Conservation (phyloP, 2,113 vertebrate species). For the Boleophthalmus pectinirostris region DNA sequence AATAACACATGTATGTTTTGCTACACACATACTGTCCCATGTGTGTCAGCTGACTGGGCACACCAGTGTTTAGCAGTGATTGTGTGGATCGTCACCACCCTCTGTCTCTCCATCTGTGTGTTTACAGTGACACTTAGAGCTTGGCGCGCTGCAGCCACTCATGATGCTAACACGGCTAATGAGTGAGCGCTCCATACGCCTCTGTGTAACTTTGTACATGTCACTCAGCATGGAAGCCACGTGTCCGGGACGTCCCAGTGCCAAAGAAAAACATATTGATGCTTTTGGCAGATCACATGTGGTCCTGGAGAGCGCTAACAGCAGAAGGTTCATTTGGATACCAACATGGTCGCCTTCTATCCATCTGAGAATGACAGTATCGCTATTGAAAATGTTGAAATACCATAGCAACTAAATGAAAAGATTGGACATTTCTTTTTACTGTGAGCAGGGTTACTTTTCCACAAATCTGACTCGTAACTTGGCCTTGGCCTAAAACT, state of each 20-base stretch:
- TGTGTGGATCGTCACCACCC: conserved; percentile 48
- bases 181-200: conserved; percentile 43
- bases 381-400: conserved; percentile 49
- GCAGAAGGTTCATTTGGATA: conserved; percentile 69
- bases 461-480: too few species aligned
- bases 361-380: conserved; percentile 55
- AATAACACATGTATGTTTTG: not conserved
- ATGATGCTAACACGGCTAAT: conserved; percentile 58
- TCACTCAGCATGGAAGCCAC: conserved; percentile 31
- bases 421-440: not conserved
- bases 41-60: conserved; percentile 36
- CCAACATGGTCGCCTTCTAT: conserved; percentile 47
- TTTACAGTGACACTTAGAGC: conserved; percentile 68
- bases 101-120: conserved; percentile 67
- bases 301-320: conserved; percentile 53
- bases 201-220: conserved; percentile 34
- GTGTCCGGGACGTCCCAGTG: conserved; percentile 33
- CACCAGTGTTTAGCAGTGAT: conserved; percentile 50
- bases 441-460: too few species aligned
- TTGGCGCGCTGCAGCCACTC: conserved; percentile 62
- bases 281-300: conserved; percentile 58
- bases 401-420: conserved; percentile 20
- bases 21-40: conserved; percentile 17
- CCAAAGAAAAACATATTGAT: conserved; percentile 73
- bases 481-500: too few species aligned